These are phyloP conservation scores for Zygogramma bicolorata DNA, from an alignment of 2,888 invertebrate genomes.

Conservation along the genomic window DNA sequence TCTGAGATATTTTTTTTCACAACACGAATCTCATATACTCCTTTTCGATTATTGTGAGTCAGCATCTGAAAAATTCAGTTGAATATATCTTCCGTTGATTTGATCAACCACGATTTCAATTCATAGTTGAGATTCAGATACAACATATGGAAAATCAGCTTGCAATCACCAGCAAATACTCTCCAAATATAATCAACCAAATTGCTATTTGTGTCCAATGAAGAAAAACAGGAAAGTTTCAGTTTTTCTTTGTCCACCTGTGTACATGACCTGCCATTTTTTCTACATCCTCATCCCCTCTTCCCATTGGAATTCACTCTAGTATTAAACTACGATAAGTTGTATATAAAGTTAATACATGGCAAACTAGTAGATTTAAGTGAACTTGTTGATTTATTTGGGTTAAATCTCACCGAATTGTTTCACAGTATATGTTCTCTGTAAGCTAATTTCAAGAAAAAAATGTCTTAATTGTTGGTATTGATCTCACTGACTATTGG, in stretches of 20 bases:
- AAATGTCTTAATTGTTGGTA: slow-evolving; percentile 41
- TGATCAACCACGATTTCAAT: no score
- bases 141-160: no score
- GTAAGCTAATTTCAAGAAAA: slow-evolving; percentile 43
- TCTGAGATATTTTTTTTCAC: no score
- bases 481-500: slow-evolving; percentile 61
- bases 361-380: slow-evolving; percentile 56
- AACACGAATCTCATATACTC: no score
- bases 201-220: neutral
- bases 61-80: no score
- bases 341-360: slow-evolving; percentile 64
- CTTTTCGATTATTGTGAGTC: no score
- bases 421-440: slow-evolving; percentile 60
- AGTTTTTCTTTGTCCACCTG: slow-evolving; percentile 34
- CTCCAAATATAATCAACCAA: neutral
- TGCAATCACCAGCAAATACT: no score
- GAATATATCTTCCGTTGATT: no score
- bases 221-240: slow-evolving; percentile 26
- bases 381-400: slow-evolving; percentile 56
- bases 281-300: slow-evolving; percentile 42
- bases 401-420: slow-evolving; percentile 49
- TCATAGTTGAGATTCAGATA: no score
- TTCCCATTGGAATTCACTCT: slow-evolving; percentile 39
- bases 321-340: slow-evolving; percentile 47
- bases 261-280: slow-evolving; percentile 50